phyloP scores from a whole-genome alignment of 2,797 vertebrate species.

The Crenichthys baileyi region DNA sequence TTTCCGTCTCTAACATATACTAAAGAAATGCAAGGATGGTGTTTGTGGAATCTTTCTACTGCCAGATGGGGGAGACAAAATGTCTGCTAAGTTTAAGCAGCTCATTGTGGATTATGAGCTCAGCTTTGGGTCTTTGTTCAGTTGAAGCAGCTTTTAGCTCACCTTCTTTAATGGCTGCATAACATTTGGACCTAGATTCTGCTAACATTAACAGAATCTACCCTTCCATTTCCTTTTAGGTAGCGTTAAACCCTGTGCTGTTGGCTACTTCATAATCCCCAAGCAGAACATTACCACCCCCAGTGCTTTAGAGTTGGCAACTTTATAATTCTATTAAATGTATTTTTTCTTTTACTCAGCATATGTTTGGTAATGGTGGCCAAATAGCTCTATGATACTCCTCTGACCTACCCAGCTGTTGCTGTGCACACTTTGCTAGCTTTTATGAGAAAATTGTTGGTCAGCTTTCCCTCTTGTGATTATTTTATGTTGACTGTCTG shows the following conservation, averaged over 20 bases:
- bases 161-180: neutral
- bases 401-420: slow-evolving; percentile 2
- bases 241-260: neutral
- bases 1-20: no score
- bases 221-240: neutral
- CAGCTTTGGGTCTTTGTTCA: neutral
- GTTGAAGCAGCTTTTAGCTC: neutral
- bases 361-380: neutral
- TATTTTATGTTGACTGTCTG: slow-evolving; percentile 6
- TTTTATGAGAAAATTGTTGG: neutral
- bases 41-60: neutral
- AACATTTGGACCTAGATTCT: neutral
- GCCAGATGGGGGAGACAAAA: slow-evolving; percentile 6
- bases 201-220: neutral
- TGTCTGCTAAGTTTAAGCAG: neutral
- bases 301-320: neutral
- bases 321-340: neutral
- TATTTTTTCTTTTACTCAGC: neutral
- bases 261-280: neutral
- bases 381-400: neutral
- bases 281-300: neutral
- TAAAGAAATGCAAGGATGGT: neutral
- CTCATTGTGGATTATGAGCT: slow-evolving; percentile 2
- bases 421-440: neutral
- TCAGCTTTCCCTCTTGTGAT: neutral